Conservation (phyloP, 2,113 vertebrate species). For the Theristicus caerulescens region DNA sequence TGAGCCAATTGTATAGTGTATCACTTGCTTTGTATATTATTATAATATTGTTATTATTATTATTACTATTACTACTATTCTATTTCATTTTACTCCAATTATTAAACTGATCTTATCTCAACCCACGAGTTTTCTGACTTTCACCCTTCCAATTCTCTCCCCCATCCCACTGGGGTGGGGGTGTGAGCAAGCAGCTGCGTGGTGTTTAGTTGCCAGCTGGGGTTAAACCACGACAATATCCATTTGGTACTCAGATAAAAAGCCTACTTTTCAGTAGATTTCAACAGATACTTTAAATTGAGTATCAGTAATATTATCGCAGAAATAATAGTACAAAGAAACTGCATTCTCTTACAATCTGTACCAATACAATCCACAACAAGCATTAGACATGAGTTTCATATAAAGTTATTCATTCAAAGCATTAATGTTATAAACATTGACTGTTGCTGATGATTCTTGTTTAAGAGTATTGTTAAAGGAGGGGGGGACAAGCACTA, state of each 20-base stretch:
- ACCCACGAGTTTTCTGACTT: too few species aligned
- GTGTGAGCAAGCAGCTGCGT: too few species aligned
- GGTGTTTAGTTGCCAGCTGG: too few species aligned
- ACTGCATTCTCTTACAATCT: background rate
- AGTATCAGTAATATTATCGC: background rate
- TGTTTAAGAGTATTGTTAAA: background rate
- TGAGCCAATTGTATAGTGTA: too few species aligned
- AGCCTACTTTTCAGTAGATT: background rate
- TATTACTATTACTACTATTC: too few species aligned
- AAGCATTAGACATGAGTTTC: background rate
- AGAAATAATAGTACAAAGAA: background rate
- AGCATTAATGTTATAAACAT: fast-evolving
- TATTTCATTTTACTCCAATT: too few species aligned
- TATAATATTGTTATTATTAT: too few species aligned
- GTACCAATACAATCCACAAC: background rate
- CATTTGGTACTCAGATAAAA: background rate
- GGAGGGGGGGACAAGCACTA: background rate
- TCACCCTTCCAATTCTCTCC: too few species aligned
- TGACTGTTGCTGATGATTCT: background rate
- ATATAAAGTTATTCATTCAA: background rate
- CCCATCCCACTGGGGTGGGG: too few species aligned
- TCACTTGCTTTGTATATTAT: too few species aligned
- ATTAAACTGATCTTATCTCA: too few species aligned
- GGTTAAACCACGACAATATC: too few species aligned
- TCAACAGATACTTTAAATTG: background rate